These are phyloP conservation scores for Neomorphus geoffroyi DNA, from an alignment of 2,797 vertebrate genomes.

Conservation along the genomic window DNA sequence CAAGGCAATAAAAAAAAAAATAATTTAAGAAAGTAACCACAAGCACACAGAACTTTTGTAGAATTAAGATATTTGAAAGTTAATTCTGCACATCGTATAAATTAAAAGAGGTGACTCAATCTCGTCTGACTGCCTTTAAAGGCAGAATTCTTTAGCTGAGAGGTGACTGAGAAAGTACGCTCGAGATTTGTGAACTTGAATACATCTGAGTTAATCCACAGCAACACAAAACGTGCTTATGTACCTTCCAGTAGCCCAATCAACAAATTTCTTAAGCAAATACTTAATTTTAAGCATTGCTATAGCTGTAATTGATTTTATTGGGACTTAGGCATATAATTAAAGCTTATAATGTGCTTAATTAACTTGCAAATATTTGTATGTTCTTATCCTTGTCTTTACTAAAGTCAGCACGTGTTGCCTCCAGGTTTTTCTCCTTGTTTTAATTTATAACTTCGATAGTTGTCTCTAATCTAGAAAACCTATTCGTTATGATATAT, in stretches of 20 bases:
- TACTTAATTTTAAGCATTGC: background rate
- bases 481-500: background rate
- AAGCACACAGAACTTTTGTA: background rate
- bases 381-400: background rate
- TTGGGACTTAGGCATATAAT: background rate
- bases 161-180: background rate
- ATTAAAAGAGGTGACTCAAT: background rate
- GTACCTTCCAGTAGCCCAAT: background rate
- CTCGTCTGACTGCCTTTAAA: background rate
- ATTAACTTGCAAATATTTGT: background rate
- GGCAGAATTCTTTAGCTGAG: background rate
- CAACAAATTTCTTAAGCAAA: background rate
- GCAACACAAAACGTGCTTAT: background rate
- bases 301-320: background rate
- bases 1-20: background rate
- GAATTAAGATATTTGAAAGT: background rate
- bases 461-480: background rate
- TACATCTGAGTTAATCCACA: background rate
- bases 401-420: background rate
- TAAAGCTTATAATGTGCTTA: background rate
- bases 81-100: background rate
- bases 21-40: rapidly evolving
- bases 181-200: background rate
- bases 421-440: background rate
- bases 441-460: background rate